phyloP scores from a whole-genome alignment of 2,113 vertebrate species.

The Sturnus vulgaris region DNA sequence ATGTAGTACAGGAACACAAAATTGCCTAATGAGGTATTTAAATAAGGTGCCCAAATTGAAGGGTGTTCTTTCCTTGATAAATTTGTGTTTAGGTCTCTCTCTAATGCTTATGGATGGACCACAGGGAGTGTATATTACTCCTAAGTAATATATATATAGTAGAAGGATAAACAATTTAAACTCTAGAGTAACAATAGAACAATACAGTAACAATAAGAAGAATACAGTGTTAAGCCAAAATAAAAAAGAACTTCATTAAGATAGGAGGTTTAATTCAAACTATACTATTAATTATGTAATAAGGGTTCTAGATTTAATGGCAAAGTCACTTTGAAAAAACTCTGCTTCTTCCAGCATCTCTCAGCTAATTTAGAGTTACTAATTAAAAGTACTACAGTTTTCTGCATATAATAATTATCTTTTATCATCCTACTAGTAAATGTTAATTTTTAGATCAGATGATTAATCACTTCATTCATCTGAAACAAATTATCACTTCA shows the following conservation, averaged over 20 bases:
- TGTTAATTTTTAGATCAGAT: conserved; percentile 3
- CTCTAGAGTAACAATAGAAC: not conserved
- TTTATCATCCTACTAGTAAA: conserved; percentile 10
- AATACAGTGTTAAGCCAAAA: not conserved
- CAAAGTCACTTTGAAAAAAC: not conserved
- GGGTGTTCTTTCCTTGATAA: not conserved
- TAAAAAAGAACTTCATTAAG: not conserved
- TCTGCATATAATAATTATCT: conserved; percentile 13
- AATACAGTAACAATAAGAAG: not conserved
- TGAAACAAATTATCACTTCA: conserved; percentile 44
- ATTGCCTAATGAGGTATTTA: not conserved
- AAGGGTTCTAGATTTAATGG: not conserved
- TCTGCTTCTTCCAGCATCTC: not conserved
- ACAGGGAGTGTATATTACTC: not conserved
- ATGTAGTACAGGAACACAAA: not conserved
- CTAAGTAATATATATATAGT: not conserved
- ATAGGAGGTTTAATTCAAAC: not conserved
- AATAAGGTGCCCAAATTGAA: not conserved
- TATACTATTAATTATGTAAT: not conserved
- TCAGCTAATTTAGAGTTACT: conserved; percentile 22
- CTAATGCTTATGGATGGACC: not conserved
- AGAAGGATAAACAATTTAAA: not conserved
- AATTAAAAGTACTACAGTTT: conserved; percentile 38
- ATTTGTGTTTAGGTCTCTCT: not conserved
- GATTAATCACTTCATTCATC: conserved; percentile 40